Base-by-base conservation (phyloP, 2,888 invertebrate species). In the Lasioglossum lativentre region DNA sequence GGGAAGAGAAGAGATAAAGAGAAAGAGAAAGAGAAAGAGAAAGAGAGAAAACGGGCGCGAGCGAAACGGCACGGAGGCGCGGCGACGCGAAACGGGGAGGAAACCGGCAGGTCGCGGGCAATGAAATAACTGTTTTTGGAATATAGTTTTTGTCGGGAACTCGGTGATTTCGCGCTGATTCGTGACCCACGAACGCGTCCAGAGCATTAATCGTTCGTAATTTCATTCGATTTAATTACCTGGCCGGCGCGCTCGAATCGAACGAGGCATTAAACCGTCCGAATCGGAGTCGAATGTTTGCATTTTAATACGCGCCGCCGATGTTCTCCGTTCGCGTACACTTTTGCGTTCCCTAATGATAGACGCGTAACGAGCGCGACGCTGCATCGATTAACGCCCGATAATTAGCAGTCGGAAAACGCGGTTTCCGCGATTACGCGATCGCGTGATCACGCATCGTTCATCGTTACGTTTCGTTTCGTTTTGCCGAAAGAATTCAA, bases 171-270 rank as follows among this genome's bases (percentile, higher is more conserved):
- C 83, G 86, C 84, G 90, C 86, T 84, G 85, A 85, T 85, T 85
- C 85, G 89, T 87, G 90, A 91, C 86, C 83, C 85, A 86, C 86
- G 82, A 86, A 87, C 86, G 89, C 90, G 90, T 88, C 86, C 87
- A 82, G 87, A 86, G 90, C 92, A 92, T 93, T 92, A 92, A 93
- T 92, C 93, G 92, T 92, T 90, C 90, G 92, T 94, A 94, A 94
- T 94, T 94, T 93, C 92, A 92, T 94, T 94, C 92, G 91, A 94
- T 93, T 94, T 93, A 93, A 94, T 94, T 93, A 91, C 92, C 92
- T 85, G 91, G 90, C 90, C 87, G 89, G 86, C 89, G 92, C 89
- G 88, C 89, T 87, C 91, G 90, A 91, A 91, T 87, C 92, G 90
- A 92, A 90, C 89, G 91, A 90, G 87, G 90, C 91, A 92, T 92